phyloP scores from a whole-genome alignment of 2,113 vertebrate genomes.

The Solea senegalensis region DNA sequence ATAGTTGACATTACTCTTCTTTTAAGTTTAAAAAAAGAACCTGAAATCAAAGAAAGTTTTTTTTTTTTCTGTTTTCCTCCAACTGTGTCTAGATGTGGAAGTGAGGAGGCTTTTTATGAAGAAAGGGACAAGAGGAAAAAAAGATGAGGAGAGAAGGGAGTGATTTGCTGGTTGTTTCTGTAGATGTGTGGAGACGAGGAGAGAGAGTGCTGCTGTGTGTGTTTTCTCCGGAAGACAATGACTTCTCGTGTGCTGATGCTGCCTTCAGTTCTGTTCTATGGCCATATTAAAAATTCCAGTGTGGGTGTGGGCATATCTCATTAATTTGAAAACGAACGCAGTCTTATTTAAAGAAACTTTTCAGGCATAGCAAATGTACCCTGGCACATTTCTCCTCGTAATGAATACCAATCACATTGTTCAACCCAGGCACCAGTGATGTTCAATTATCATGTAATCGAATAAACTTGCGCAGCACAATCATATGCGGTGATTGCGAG shows the following conservation, averaged over 20 bases:
- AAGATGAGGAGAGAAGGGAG: background rate
- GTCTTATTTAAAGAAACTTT: slow-evolving; percentile 32
- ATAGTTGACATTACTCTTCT: slow-evolving; percentile 40
- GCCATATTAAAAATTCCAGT: slow-evolving; percentile 10
- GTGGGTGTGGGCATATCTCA: slow-evolving; percentile 25
- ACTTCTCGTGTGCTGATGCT: slow-evolving; percentile 11
- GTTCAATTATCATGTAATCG: slow-evolving; percentile 38
- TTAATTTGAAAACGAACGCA: slow-evolving; percentile 43
- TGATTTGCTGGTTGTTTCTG: slow-evolving; percentile 36
- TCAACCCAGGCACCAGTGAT: slow-evolving; percentile 20
- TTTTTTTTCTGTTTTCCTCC: background rate
- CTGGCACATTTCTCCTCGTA: slow-evolving; percentile 24
- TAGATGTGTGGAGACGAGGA: slow-evolving; percentile 7
- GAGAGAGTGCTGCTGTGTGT: slow-evolving; percentile 27
- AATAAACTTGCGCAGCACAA: slow-evolving; percentile 11
- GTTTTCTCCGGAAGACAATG: slow-evolving; percentile 23
- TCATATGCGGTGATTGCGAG: slow-evolving; percentile 6
- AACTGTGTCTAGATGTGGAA: slow-evolving; percentile 17
- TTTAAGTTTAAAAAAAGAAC: background rate
- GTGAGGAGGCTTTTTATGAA: slow-evolving; percentile 33
- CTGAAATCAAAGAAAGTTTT: background rate
- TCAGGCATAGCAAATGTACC: slow-evolving; percentile 2
- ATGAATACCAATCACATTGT: slow-evolving; percentile 37
- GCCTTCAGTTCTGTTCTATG: slow-evolving; percentile 31
- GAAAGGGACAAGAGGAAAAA: background rate